Evolutionary conservation across 2,797 vertebrate species (phyloP), one percentile per base, ranked within the genome.

Genomic region (Paedocypris micromegethes): DNA sequence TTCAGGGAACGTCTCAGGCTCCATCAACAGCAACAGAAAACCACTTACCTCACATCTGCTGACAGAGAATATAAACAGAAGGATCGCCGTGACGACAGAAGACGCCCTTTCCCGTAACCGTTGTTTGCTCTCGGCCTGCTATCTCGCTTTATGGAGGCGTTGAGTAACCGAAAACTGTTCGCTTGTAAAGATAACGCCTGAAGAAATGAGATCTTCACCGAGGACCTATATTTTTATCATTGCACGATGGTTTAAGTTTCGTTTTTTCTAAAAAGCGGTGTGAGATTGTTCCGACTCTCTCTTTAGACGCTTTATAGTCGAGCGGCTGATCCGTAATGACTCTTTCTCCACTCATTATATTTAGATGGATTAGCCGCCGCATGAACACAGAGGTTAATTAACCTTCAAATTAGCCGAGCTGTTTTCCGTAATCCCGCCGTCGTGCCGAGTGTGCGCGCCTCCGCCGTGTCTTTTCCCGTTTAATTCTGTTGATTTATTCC

Each of bases 381-480:
- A 75, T 66, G 76, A 73, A 71, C 59, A 68, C 67, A 37, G 51
- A 68, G 70, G 73, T 70, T 78, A 78, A 78, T 78, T 75, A 75
- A 75, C 76, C 73, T 78, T 75, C 75, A 70, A 73, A 72, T 75
- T 65, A 64, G 70, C 23, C 59, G 63, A 67, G 48, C 66, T 38
- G 53, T 66, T 75, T 71, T 73, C 68, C 71, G 43, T 55, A 65
- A 71, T 61, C 45, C 60, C 57, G 42, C 57, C 66, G 45, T 72
- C 23, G 51, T 6, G 9, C 37, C 8, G 43, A 37, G 7, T 39
- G 5, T 52, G 40, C 37, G 41, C 48, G 41, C 9, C 9, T 5
- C 4, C 5, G 6, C 23, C 52, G 41, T 56, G 42, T 44, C n/a
- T 23, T 44, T 44, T 37, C 23, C 6, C 43, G 46, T 37, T 9